Evolutionary conservation across 2,113 vertebrate genomes (phyloP), one percentile per base, ranked within the genome.

Genomic region (Morone chrysops): DNA sequence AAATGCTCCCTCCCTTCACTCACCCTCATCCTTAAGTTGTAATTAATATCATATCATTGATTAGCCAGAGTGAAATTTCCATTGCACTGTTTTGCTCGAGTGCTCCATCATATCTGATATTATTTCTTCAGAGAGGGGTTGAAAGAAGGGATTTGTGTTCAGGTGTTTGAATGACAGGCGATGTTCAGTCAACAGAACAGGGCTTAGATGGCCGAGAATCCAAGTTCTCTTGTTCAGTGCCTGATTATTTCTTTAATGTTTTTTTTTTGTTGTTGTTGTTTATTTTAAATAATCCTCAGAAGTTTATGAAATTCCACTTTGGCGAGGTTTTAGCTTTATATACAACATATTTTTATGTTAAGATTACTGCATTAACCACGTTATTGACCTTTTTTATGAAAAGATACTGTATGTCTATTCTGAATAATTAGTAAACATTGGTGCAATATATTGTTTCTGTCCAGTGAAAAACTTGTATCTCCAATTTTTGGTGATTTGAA

Each of bases 41-140:
- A 13, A 65, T 48, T 66, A 18, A 38, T 59, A n/a, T 68, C 22
- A 68, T 20, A 45, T 86, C 68, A 51, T 60, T 54, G 11, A 70
- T n/a, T 45, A 51, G 51, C n/a, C 56, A 20, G 45, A 80, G 38
- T 62, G 36, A 69, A 41, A 5, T 54, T 31, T 59, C 62, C 36
- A 13, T 60, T 68, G 56, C 48, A 63, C 38, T 31, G 50, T 60
- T 85, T 77, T 43, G 14, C 65, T 80, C 36, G 8, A 12, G 6
- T 22, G 66, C 50, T 86, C 4, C 12, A 31, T 83, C 66, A 70
- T 83, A 81, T 78, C 78, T 66, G 63, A 74, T 66, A 11, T 56
- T 50, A 66, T 75, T 71, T 83, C n/a, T 63, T 50, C 47, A 54
- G 18, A 45, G 22, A 83, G 54, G 5, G 48, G 17, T 53, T 75